Evolutionary conservation across 1,140 invertebrate genomes (phyloP), one percentile per base, ranked within the genome.

Genomic region (Eurytemora carolleeae): DNA sequence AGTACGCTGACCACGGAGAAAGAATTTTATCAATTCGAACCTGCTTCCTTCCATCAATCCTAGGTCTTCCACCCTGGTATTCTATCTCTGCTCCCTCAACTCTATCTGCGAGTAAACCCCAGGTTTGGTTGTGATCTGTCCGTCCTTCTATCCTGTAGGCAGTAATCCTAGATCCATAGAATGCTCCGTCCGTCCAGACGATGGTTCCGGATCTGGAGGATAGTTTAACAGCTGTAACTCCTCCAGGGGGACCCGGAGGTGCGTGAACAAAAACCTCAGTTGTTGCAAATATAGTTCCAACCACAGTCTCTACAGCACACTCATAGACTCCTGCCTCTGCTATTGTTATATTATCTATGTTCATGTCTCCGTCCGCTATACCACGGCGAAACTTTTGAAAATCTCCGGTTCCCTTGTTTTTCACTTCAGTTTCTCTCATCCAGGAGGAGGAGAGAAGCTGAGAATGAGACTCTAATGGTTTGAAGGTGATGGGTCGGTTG

Each of bases 141-240:
- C 82, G 77, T 1, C 83, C 87, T 67, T 85, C 80, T 24, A 96
- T 77, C 0, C 79, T 79, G 68, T 94, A 95, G 61, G 77, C 76
- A 1, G 72, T 74, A 61, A 92, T 86, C 0, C 76, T 78, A 61
- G 78, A 77, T 0, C 89, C 88, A 73, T 93, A 87, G 16, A 78
- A 77, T 21, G 86, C 82, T 21, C 88, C 88, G 72, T 93, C 87
- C 0, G 86, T 90, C 90, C 90, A 95, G 65, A 82, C 78, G 31
- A 97, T 73, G 1, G 78, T 81, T 0, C 84, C 85, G 3, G 82
- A 84, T 21, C 78, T 83, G 67, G 82, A 82, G 20, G 80, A 79
- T 21, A 88, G 79, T 64, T 82, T 81, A 15, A 82, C 74, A 2
- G 87, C 82, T 3, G 68, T 63, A n/a, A 55, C 52, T 25, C 65